Percentiles rank a stretch among this genome's conserved stretches.
These are phyloP conservation scores for Lepus townsendii DNA, from an alignment of 2,797 vertebrate species.

Conservation along the genomic window DNA sequence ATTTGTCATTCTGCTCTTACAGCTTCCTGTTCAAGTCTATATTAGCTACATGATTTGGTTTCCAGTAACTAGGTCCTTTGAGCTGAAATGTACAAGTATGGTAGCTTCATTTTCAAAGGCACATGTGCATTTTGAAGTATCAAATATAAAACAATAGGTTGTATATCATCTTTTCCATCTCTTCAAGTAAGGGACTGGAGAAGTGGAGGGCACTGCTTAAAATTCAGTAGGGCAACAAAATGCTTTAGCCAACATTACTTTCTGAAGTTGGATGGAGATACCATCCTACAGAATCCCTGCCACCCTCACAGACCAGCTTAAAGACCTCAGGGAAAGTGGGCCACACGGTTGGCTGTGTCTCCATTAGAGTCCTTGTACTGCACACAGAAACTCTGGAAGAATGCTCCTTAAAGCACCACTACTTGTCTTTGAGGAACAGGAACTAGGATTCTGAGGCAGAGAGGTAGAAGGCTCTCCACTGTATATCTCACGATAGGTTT, in stretches of 20 bases:
- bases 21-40: not conserved
- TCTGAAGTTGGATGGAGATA: conserved; percentile 78
- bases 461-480: not conserved
- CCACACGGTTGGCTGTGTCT: conserved; percentile 91
- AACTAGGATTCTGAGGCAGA: not conserved
- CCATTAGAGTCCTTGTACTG: conserved; percentile 82
- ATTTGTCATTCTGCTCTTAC: not conserved
- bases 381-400: not conserved
- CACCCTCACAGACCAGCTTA: conserved; percentile 94
- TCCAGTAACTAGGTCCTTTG: not conserved
- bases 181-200: not conserved
- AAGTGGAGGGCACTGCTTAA: conserved; percentile 70
- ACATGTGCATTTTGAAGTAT: conserved; percentile 47
- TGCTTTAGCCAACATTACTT: conserved; percentile 77
- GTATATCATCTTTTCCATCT: not conserved
- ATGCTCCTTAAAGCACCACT: not conserved
- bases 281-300: conserved; percentile 88
- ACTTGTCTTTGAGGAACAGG: not conserved
- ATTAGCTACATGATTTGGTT: not conserved
- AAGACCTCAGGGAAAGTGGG: conserved; percentile 93
- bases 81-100: conserved; percentile 41
- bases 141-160: conserved; percentile 14
- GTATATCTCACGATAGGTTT: not conserved
- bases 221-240: conserved; percentile 14
- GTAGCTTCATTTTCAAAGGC: conserved; percentile 80